These are phyloP conservation scores for Platysternon megacephalum DNA, from an alignment of 2,113 vertebrate species.

Conservation along the genomic window DNA sequence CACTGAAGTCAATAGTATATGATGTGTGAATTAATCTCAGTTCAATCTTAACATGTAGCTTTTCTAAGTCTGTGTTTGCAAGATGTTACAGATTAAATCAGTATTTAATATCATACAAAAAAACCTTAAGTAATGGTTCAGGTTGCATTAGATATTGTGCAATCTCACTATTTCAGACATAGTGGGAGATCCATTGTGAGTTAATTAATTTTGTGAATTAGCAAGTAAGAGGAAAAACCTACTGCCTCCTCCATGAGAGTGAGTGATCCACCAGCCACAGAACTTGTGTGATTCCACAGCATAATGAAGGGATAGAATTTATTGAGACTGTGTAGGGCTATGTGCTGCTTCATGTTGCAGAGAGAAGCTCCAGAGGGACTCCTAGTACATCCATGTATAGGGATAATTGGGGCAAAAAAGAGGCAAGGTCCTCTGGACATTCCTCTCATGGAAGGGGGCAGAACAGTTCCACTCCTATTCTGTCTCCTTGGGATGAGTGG, in stretches of 20 bases:
- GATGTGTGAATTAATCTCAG: no score
- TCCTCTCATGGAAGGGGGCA: not conserved
- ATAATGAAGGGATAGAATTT: not conserved
- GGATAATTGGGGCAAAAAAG: not conserved
- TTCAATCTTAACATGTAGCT: no score
- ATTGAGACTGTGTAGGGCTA: not conserved
- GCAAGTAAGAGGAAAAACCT: not conserved
- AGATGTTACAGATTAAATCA: not conserved
- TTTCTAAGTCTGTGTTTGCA: no score
- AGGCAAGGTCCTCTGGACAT: fast-evolving
- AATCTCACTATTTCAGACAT: not conserved
- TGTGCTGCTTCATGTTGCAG: not conserved
- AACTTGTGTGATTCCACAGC: fast-evolving
- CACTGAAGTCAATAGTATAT: not conserved
- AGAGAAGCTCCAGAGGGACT: not conserved
- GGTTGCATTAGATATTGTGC: not conserved
- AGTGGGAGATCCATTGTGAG: not conserved
- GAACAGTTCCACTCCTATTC: not conserved
- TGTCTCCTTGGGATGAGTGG: not conserved
- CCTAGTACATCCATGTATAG: not conserved
- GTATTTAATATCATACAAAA: not conserved
- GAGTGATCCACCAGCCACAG: not conserved
- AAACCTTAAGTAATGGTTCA: not conserved
- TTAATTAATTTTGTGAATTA: not conserved
- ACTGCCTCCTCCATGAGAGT: not conserved